phyloP scores from a whole-genome alignment of 2,113 vertebrate species.

The Catharus minimus region DNA sequence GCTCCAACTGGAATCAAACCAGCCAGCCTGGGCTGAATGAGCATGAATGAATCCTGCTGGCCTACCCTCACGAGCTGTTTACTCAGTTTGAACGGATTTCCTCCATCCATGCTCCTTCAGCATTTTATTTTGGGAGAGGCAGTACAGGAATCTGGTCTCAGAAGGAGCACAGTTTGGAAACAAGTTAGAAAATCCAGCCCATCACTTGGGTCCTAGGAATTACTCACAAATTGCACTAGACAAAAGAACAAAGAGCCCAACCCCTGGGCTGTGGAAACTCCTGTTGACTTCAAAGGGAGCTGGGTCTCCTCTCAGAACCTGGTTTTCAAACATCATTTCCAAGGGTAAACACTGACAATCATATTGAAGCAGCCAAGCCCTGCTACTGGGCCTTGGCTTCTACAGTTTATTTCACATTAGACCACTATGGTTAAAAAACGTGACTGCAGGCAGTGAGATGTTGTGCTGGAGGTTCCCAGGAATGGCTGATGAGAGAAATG shows the following conservation, averaged over 20 bases:
- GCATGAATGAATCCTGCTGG: conserved; percentile 71
- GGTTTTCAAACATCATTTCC: not conserved
- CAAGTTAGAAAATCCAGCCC: not conserved
- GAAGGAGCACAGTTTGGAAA: conserved; percentile 2
- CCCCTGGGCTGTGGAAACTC: conserved; percentile 17
- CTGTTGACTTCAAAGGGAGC: conserved; percentile 26
- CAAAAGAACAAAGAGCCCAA: conserved; percentile 47
- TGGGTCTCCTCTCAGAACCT: not conserved
- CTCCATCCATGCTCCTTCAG: conserved; percentile 24
- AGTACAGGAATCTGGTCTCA: not conserved
- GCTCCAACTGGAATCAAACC: conserved; percentile 71
- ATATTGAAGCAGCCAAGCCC: not conserved
- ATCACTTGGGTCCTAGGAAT: not conserved
- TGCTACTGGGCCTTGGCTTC: not conserved
- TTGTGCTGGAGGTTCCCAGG: not conserved
- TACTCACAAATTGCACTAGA: conserved; percentile 17
- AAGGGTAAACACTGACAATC: not conserved
- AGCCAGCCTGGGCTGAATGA: conserved; percentile 62
- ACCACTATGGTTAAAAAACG: not conserved
- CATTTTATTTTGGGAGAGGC: conserved; percentile 55
- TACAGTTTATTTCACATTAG: not conserved
- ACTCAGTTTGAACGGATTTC: conserved; percentile 64
- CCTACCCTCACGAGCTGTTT: conserved; percentile 58
- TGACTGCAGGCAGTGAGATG: not conserved
- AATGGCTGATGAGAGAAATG: not conserved